Evolutionary conservation across 2,888 invertebrate species (phyloP), one percentile per base, ranked within the genome.

Genomic region (Zaprionus bogoriensis): DNA sequence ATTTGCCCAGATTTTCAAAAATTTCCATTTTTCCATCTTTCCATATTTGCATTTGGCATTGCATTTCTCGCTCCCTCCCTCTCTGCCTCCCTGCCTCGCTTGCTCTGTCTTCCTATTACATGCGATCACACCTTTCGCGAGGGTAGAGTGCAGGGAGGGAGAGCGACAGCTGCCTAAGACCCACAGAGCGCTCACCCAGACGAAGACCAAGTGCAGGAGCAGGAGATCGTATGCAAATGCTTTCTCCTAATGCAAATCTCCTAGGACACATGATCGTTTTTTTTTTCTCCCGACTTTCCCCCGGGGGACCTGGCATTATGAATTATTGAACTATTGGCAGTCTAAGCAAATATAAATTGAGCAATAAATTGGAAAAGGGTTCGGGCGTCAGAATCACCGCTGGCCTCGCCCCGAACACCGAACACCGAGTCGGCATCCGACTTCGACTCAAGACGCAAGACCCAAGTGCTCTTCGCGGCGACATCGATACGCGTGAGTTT

Each of bases 301-400:
- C 14, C 10, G 2, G 17, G 2, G 4, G n/a, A 12, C 14, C 4
- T 32, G 32, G 42, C 60, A 47, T 74, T 80, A 73, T 80, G 81
- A 80, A 68, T 80, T 80, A 80, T 80, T 80, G 79, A 80, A 77
- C 84, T 80, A 80, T 80, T 83, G 79, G 67, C 84, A 83, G 84
- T 80, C 84, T 83, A 83, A 80, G 84, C 81, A 84, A 81, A 84
- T 71, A 81, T 84, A 78, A 84, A 81, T 81, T 81, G 82, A 81
- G 76, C 79, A 78, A 81, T 81, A 78, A 76, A 84, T 81, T 67
- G 38, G 17, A 36, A 36, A 52, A 58, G 45, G 32, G 45, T 50
- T 47, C 39, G 27, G 61, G 52, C 59, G 51, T 48, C 36, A 20
- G 57, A 71, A 66, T 66, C 70, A 66, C 41, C 36, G 36, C 23